Evolutionary conservation across 1,140 invertebrate species (phyloP).

Genomic region (Ephestia elutella): DNA sequence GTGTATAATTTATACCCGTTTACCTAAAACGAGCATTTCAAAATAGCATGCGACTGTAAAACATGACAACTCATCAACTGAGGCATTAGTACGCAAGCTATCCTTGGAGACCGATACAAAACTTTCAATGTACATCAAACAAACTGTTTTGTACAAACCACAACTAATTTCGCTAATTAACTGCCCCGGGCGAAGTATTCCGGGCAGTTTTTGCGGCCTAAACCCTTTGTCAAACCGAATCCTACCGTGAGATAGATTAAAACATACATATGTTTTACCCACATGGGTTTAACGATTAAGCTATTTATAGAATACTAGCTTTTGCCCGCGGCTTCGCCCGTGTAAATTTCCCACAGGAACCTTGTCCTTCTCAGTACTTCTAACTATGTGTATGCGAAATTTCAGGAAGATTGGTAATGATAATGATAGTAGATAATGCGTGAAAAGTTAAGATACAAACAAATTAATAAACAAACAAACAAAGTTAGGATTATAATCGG

Average conservation of each 20-base stretch:
- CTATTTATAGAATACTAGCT: too few species aligned
- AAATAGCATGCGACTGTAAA: background rate
- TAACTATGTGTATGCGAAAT: too few species aligned
- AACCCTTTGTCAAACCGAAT: background rate
- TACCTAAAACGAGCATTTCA: background rate
- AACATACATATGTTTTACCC: background rate
- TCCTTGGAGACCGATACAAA: background rate
- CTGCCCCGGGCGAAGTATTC: background rate
- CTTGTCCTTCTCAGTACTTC: too few species aligned
- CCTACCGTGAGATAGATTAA: background rate
- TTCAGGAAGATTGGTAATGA: too few species aligned
- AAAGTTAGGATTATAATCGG: too few species aligned
- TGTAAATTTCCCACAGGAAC: too few species aligned
- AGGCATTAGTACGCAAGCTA: background rate
- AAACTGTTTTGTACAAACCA: background rate
- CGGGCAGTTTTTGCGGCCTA: background rate
- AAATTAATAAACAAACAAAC: too few species aligned
- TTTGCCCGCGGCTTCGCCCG: too few species aligned
- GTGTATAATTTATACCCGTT: background rate
- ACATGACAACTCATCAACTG: background rate
- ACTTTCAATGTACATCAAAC: background rate
- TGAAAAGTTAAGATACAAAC: too few species aligned
- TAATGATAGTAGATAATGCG: too few species aligned
- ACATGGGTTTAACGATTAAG: too few species aligned
- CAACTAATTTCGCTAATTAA: constrained; percentile 4